Conservation (phyloP, 2,888 invertebrate genomes). For the Idaea dimidiata region DNA sequence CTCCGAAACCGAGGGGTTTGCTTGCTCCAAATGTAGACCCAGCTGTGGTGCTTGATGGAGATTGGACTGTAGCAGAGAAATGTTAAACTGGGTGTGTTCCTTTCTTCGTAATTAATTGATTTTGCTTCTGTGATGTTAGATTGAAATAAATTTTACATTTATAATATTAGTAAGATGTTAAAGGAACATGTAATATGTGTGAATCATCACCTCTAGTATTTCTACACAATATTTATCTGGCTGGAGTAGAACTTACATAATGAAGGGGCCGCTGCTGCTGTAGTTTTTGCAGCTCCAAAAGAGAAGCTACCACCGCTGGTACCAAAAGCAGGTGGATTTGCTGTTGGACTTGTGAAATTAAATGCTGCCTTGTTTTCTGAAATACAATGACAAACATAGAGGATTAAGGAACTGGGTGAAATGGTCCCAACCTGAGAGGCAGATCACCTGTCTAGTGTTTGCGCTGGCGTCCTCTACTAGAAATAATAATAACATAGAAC, state of each 20-base stretch:
- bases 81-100: too few relatives aligned
- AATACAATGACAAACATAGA: slow-evolving; percentile 25
- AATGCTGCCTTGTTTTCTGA: slow-evolving; percentile 51
- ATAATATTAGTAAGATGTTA: too few relatives aligned
- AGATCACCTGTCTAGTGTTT: too few relatives aligned
- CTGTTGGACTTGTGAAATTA: slow-evolving; percentile 48
- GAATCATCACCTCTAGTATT: neutral
- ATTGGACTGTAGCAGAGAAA: slow-evolving; percentile 42
- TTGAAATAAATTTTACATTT: too few relatives aligned
- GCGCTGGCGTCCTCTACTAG: too few relatives aligned
- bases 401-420: too few relatives aligned
- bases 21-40: slow-evolving; percentile 51
- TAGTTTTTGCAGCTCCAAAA: slow-evolving; percentile 58
- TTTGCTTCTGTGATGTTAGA: too few relatives aligned
- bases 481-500: too few relatives aligned
- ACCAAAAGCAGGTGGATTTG: slow-evolving; percentile 44
- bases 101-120: too few relatives aligned
- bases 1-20: slow-evolving; percentile 54
- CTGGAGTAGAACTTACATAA: slow-evolving; percentile 45
- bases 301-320: slow-evolving; percentile 40
- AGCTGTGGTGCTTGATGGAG: slow-evolving; percentile 44
- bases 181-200: neutral
- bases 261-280: slow-evolving; percentile 48
- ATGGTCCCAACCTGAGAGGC: too few relatives aligned
- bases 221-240: neutral